Evolutionary conservation across 2,797 vertebrate genomes (phyloP), one percentile per base, ranked within the genome.

Genomic region (Kryptolebias ocellatus): DNA sequence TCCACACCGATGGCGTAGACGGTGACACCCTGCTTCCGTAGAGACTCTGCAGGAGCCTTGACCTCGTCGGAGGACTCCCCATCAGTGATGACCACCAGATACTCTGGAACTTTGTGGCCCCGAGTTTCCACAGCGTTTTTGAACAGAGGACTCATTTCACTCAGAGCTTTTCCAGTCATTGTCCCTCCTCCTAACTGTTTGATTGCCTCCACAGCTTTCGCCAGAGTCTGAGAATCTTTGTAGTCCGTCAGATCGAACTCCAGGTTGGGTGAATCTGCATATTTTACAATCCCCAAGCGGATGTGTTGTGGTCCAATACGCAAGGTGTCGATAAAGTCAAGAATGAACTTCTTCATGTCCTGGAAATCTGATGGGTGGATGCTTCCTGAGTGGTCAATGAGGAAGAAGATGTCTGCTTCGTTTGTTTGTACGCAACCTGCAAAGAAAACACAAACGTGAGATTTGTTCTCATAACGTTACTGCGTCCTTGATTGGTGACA

Each of bases 331-430:
- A 94, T 67, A 57, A 94, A 87, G 61, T 94, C 92, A 0, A 72
- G 80, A 77, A 96, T 93, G 79, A 97, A 96, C 9, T 60, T 86
- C 83, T 95, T 95, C 91, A 96, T 95, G 70, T 96, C 94, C 0
- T 70, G 1, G 62, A 97, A 96, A 79, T 95, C 90, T 0, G 54
- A 0, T 0, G 80, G 80, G 0, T 45, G 0, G 62, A 95, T 95
- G 72, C 94, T 96, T 37, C 87, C 90, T 0, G 96, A 96, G 0
- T 94, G 92, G 83, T 95, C 96, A 1, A 96, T 88, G 20, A 97
- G 87, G 83, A 97, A 97, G 89, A 93, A 96, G 64, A 96, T 94
- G 60, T 96, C 96, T 0, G 95, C 95, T 90, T 95, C 94, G 58
- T 96, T 92, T 0, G 92, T 93, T n/a, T 95, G 80, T 8, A 72